These are phyloP conservation scores for Drosophila tanythrix DNA, from an alignment of 2,888 invertebrate species.

Conservation along the genomic window DNA sequence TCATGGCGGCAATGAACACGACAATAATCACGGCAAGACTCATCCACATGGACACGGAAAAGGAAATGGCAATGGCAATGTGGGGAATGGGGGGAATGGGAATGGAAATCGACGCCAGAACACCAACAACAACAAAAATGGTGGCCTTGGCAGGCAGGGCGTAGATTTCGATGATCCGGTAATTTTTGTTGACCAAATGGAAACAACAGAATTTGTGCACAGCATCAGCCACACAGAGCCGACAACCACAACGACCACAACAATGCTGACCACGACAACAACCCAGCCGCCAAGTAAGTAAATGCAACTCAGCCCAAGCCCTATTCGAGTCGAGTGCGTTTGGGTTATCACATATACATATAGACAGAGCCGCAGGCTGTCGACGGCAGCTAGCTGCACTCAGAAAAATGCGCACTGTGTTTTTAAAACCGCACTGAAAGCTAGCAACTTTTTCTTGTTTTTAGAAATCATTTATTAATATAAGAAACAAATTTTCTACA, in stretches of 20 bases:
- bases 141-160: slow-evolving; percentile 58
- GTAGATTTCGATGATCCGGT: slow-evolving; percentile 84
- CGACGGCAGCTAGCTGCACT: neutral
- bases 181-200: slow-evolving; percentile 84
- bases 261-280: slow-evolving; percentile 88
- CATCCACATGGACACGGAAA: slow-evolving; percentile 57
- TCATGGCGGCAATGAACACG: slow-evolving; percentile 75
- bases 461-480: neutral
- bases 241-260: slow-evolving; percentile 81
- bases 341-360: neutral
- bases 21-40: slow-evolving; percentile 53
- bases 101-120: slow-evolving; percentile 55
- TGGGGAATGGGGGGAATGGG: slow-evolving; percentile 46
- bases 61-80: slow-evolving; percentile 54
- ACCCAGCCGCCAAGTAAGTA: slow-evolving; percentile 87
- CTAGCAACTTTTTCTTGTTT: neutral
- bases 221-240: slow-evolving; percentile 85
- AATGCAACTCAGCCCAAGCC: slow-evolving; percentile 52
- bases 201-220: slow-evolving; percentile 85
- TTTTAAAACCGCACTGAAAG: neutral
- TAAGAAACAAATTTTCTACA: neutral
- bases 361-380: slow-evolving; percentile 3
- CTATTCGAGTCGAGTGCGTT: slow-evolving; percentile 10
- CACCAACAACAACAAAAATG: slow-evolving; percentile 20
- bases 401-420: neutral